Percentiles rank a stretch among this genome's conserved stretches.
phyloP scores from a whole-genome alignment of 1,140 invertebrate genomes.

The Bombyx mori region ASM3026992v2 NC_085115.1:9723001-9723500 shows the following conservation, averaged over 20 bases:
- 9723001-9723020: conserved; percentile 43
- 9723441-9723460: too few species aligned
- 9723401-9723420: neutral
- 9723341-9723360: conserved; percentile 26
- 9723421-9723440: neutral
- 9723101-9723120: too few species aligned
- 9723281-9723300: conserved; percentile 3
- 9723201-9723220: conserved; percentile 14
- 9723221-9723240: conserved; percentile 7
- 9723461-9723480: too few species aligned
- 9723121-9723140: too few species aligned
- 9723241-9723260: conserved; percentile 5
- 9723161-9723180: conserved; percentile 8
- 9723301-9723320: conserved; percentile 28
- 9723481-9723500: too few species aligned
- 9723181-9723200: conserved; percentile 10
- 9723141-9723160: too few species aligned
- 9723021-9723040: conserved; percentile 23
- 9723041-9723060: neutral
- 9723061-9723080: neutral
- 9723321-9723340: conserved; percentile 11
- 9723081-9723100: neutral
- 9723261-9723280: conserved; percentile 14
- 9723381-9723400: conserved; percentile 14
- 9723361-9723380: conserved; percentile 20